Conservation (phyloP, 1,140 invertebrate species). For the Diploscapter pachys region DNA sequence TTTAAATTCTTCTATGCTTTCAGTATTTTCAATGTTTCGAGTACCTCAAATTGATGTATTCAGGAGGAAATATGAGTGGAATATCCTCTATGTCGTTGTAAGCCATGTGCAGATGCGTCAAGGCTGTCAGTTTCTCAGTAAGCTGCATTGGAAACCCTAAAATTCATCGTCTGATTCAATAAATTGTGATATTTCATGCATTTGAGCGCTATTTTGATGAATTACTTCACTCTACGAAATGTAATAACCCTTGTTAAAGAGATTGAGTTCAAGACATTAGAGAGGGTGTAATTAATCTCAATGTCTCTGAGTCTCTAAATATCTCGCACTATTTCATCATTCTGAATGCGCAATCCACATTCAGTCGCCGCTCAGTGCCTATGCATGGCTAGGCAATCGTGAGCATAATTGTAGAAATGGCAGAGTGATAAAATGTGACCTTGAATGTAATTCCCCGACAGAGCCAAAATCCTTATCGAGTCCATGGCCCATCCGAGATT, state of each 20-base stretch:
- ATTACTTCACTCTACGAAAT: background rate
- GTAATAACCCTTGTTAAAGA: too few relatives aligned
- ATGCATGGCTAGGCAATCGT: background rate
- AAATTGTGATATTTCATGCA: background rate
- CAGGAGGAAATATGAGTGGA: constrained; percentile 32
- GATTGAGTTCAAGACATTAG: too few relatives aligned
- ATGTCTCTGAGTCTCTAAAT: too few relatives aligned
- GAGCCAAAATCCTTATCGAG: constrained; percentile 37
- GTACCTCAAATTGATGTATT: constrained; percentile 21
- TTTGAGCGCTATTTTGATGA: background rate
- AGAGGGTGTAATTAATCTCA: too few relatives aligned
- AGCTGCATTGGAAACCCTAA: constrained; percentile 18
- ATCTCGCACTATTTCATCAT: too few relatives aligned
- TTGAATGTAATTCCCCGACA: constrained; percentile 46
- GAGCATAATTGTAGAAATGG: too few relatives aligned
- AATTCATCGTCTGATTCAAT: constrained; percentile 7
- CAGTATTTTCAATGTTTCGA: too few relatives aligned
- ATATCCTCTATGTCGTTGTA: constrained; percentile 45
- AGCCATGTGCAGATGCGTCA: constrained; percentile 47
- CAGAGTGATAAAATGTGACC: background rate
- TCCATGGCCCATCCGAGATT: constrained; percentile 43
- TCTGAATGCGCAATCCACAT: background rate
- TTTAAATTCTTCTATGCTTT: too few relatives aligned
- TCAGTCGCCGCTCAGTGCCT: background rate
- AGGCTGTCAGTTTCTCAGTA: constrained; percentile 32